Conservation (phyloP, 1,140 invertebrate genomes). For the Orchestia grillus region DNA sequence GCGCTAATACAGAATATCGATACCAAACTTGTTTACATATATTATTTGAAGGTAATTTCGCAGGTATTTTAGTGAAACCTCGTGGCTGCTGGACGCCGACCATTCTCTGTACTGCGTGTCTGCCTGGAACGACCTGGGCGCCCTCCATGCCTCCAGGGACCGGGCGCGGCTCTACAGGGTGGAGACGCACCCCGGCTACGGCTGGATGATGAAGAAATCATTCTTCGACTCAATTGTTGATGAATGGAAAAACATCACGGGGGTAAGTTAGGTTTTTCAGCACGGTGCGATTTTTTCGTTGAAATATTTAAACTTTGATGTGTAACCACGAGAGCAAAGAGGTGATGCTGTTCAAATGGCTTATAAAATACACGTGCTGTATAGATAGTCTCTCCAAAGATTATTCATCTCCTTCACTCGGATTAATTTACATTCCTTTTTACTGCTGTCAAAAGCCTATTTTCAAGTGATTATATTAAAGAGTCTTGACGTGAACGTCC, state of each 20-base stretch:
- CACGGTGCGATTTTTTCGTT: too few species aligned
- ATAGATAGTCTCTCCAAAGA: neutral
- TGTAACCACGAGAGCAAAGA: too few species aligned
- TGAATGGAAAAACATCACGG: constrained; percentile 66
- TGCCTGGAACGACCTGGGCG: constrained; percentile 67
- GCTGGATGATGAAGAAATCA: constrained; percentile 61
- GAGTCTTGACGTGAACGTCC: too few species aligned
- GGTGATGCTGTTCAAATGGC: too few species aligned
- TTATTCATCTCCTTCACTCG: too few species aligned
- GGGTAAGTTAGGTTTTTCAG: constrained; percentile 57
- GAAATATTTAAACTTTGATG: too few species aligned
- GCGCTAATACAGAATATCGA: too few species aligned
- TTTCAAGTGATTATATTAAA: too few species aligned
- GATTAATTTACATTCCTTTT: too few species aligned
- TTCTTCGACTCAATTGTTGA: constrained; percentile 39
- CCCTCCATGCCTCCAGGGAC: constrained; percentile 61
- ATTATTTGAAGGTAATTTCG: neutral
- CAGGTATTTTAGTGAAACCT: constrained; percentile 67
- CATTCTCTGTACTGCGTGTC: constrained; percentile 63
- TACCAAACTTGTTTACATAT: too few species aligned
- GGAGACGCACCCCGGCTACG: constrained; percentile 61
- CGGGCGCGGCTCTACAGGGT: constrained; percentile 56
- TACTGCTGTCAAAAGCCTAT: too few species aligned
- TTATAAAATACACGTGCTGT: too few species aligned
- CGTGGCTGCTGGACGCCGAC: constrained; percentile 63